Evolutionary conservation across 2,797 vertebrate species (phyloP), one percentile per base, ranked within the genome.

Genomic region (Girardinus metallicus): DNA sequence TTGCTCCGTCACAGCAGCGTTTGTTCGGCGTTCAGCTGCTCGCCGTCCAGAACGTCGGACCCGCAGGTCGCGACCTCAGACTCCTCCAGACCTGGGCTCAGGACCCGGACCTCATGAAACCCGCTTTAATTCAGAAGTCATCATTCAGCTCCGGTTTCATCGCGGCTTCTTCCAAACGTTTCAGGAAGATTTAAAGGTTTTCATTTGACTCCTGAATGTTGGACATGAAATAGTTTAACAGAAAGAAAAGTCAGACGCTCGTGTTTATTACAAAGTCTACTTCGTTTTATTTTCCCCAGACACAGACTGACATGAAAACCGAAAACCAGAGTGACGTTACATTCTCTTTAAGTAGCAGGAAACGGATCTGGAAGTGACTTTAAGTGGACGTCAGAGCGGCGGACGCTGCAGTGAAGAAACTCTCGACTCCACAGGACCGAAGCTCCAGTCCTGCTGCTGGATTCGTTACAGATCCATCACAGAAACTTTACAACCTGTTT

Each of bases 201-300:
- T 66, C 31, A 7, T 66, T 39, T 39, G 60, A 64, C n/a, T 18
- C 34, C 4, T 73, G 26, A 29, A 72, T 44, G 43, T 46, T 34
- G 29, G 57, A 18, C 23, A 41, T 21, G 36, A 6, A 73, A 75
- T 53, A 34, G 88, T 87, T 91, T 76, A 86, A 85, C 72, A 88
- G 79, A 83, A 90, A 85, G 83, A 92, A 92, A 68, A 90, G 93
- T 87, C 79, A 84, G 82, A 87, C 90, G 79, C 85, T 87, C 84
- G 75, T 78, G 89, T 92, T 94, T 95, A 93, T 94, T 94, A 95
- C 92, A 96, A 96, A 95, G 93, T 94, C 89, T 92, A 88, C 88
- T 93, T 95, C 85, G 84, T 93, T 93, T 94, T 95, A 93, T 96
- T 95, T 91, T 87, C 76, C 84, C 74, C 75, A 64, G 80, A 84